phyloP scores from a whole-genome alignment of 2,113 vertebrate species.

The Cettia cetti region DNA sequence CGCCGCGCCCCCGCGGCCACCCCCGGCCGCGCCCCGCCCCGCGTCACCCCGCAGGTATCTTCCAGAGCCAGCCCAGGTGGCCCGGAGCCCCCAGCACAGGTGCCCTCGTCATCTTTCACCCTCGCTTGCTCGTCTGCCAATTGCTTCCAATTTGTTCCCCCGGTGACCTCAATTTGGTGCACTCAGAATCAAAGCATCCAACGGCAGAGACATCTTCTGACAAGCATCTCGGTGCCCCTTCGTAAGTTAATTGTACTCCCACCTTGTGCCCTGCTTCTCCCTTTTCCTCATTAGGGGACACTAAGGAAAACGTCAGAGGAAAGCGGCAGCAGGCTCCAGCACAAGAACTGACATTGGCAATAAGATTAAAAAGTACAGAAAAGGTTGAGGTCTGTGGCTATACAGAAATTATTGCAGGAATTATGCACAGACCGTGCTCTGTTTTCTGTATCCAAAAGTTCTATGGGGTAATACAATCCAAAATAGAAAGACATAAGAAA shows the following conservation, averaged over 20 bases:
- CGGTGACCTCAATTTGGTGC: fast-evolving
- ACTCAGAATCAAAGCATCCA: neutral
- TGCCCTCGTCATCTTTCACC: too few relatives aligned
- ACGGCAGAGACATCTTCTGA: fast-evolving
- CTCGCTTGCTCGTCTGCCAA: too few relatives aligned
- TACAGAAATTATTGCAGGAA: neutral
- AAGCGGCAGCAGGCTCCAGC: neutral
- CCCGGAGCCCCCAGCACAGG: too few relatives aligned
- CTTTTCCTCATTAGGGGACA: neutral
- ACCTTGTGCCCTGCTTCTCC: neutral
- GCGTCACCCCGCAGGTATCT: fast-evolving
- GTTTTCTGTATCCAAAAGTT: neutral
- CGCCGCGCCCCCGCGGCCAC: neutral
- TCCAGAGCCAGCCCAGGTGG: fast-evolving
- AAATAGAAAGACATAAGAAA: neutral
- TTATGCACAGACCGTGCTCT: neutral
- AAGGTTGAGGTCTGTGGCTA: neutral
- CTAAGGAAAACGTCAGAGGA: neutral
- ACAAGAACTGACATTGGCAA: too few relatives aligned
- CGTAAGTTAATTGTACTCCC: neutral
- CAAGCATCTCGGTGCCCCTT: neutral
- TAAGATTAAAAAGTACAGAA: neutral
- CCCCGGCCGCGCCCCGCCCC: neutral
- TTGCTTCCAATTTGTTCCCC: neutral
- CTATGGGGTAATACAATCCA: neutral